Evolutionary conservation across 2,113 vertebrate genomes (phyloP).

Genomic region (Oncorhynchus kisutch): DNA sequence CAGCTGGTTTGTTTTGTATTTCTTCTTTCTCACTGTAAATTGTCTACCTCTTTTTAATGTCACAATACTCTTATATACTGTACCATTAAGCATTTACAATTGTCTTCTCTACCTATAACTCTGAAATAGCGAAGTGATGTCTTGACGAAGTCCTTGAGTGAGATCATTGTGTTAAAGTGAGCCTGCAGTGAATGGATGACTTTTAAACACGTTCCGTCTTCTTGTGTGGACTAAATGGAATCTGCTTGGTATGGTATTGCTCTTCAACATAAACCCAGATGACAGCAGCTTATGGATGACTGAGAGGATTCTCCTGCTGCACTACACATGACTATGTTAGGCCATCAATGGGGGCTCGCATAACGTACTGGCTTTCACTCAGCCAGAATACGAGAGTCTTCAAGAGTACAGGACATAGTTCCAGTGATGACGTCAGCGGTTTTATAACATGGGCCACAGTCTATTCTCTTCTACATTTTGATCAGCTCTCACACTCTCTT

Average conservation of each 20-base stretch:
- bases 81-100: background rate
- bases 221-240: conserved; percentile 21
- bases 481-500: too few relatives aligned
- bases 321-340: conserved; percentile 78
- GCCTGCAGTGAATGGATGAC: conserved; percentile 30
- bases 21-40: background rate
- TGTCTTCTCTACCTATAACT: background rate
- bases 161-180: conserved; percentile 16
- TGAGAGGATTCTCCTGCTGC: conserved; percentile 33
- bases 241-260: conserved; percentile 36
- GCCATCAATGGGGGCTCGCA: conserved; percentile 46
- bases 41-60: background rate
- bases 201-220: conserved; percentile 27
- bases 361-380: conserved; percentile 27
- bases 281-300: conserved; percentile 61
- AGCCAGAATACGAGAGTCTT: conserved; percentile 13
- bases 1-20: conserved; percentile 15
- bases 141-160: background rate
- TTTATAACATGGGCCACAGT: conserved; percentile 9
- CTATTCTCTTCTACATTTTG: too few relatives aligned
- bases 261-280: conserved; percentile 63
- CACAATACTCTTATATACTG: background rate
- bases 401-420: conserved; percentile 28
- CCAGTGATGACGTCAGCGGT: conserved; percentile 5
- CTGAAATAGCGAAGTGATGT: background rate